Evolutionary conservation across 1,140 invertebrate genomes (phyloP).

Genomic region (Cryptotermes secundus): DNA sequence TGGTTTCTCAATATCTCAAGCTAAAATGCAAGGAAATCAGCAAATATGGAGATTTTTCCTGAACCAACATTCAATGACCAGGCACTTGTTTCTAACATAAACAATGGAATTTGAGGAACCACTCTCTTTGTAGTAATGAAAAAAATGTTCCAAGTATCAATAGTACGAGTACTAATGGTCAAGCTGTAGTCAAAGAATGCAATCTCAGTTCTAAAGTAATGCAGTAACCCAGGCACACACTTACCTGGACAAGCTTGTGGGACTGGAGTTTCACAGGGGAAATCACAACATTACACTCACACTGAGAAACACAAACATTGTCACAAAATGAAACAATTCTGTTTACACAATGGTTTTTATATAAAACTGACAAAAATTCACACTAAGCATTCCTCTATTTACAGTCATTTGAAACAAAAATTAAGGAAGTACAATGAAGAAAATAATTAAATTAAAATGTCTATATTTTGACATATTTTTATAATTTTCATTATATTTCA

Average conservation of each 20-base stretch:
- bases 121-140: neutral
- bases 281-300: neutral
- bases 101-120: neutral
- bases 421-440: neutral
- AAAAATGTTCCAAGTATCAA: neutral
- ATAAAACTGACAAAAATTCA: slow-evolving; percentile 7
- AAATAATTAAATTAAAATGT: neutral
- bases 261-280: neutral
- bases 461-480: neutral
- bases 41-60: neutral
- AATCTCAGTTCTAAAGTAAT: neutral
- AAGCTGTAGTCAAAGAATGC: neutral
- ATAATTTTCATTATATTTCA: neutral
- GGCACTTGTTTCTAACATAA: neutral
- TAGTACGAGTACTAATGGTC: neutral
- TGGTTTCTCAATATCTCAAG: neutral
- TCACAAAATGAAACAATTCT: neutral
- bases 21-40: neutral
- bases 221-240: neutral
- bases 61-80: neutral
- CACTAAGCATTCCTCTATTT: slow-evolving; percentile 1
- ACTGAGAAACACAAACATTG: neutral
- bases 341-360: neutral
- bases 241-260: neutral
- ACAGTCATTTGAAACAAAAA: neutral